phyloP scores from a whole-genome alignment of 2,113 vertebrate species.

The Anolis carolinensis region DNA sequence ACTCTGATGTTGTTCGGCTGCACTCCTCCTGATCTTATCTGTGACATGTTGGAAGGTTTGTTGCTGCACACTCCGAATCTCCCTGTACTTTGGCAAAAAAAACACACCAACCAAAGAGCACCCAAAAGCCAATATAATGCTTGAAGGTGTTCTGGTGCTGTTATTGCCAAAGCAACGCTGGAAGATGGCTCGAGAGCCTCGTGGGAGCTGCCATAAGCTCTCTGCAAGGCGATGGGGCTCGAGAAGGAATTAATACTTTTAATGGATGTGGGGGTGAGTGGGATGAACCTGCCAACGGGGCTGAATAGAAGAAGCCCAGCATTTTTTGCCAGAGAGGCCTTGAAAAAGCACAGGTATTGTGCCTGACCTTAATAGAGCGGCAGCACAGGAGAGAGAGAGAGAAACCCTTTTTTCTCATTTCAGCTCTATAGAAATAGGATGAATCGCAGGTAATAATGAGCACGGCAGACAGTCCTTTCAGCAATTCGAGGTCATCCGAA shows the following conservation, averaged over 20 bases:
- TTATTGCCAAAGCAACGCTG: not conserved
- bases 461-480: not conserved
- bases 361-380: not conserved
- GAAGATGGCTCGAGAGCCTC: not conserved
- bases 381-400: not conserved
- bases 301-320: not conserved
- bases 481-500: accelerated
- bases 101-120: no score
- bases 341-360: not conserved
- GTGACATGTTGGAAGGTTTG: no score
- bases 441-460: not conserved
- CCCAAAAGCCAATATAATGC: no score
- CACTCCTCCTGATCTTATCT: no score
- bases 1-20: no score
- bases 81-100: no score
- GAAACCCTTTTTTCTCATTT: not conserved
- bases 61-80: no score
- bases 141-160: not conserved
- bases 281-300: not conserved
- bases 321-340: not conserved
- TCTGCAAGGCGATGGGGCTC: not conserved
- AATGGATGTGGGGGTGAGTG: not conserved
- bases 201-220: no score
- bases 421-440: not conserved
- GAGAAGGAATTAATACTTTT: not conserved